Evolutionary conservation across 2,888 invertebrate species (phyloP).

Genomic region (Cantharis rufa): DNA sequence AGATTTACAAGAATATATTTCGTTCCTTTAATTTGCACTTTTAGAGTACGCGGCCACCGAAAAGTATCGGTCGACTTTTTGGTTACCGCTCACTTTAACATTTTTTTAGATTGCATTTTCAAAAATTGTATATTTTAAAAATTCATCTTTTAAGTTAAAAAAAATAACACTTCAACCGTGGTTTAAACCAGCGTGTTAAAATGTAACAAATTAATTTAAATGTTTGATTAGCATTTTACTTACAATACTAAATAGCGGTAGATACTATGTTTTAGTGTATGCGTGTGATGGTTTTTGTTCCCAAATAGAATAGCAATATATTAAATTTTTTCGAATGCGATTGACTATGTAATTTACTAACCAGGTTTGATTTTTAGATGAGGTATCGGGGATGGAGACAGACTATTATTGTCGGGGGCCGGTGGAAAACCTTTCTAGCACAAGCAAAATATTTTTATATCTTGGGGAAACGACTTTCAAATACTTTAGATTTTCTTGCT

Average conservation of each 20-base stretch:
- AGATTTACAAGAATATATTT: background rate
- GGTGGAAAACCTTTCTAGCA: background rate
- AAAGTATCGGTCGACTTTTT: background rate
- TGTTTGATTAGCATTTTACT: constrained; percentile 9
- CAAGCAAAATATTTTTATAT: background rate
- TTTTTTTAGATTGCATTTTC: background rate
- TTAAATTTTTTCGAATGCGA: constrained; percentile 12
- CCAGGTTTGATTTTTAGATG: constrained; percentile 24
- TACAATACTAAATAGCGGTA: constrained; percentile 15
- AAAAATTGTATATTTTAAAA: background rate
- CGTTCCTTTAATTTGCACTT: background rate
- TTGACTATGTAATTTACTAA: constrained; percentile 7
- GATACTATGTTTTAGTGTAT: constrained; percentile 25
- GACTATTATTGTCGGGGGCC: constrained; percentile 4
- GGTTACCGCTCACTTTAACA: background rate
- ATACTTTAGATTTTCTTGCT: background rate
- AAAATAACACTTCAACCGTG: background rate
- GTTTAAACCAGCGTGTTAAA: background rate
- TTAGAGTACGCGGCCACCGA: background rate
- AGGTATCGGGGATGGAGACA: constrained; percentile 35
- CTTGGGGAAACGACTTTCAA: background rate
- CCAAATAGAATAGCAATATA: constrained; percentile 16
- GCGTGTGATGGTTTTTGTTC: constrained; percentile 32
- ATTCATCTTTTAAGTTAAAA: background rate
- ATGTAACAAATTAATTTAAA: background rate